These are phyloP conservation scores for Pluvialis apricaria DNA, from an alignment of 2,113 vertebrate species.

Conservation along the genomic window DNA sequence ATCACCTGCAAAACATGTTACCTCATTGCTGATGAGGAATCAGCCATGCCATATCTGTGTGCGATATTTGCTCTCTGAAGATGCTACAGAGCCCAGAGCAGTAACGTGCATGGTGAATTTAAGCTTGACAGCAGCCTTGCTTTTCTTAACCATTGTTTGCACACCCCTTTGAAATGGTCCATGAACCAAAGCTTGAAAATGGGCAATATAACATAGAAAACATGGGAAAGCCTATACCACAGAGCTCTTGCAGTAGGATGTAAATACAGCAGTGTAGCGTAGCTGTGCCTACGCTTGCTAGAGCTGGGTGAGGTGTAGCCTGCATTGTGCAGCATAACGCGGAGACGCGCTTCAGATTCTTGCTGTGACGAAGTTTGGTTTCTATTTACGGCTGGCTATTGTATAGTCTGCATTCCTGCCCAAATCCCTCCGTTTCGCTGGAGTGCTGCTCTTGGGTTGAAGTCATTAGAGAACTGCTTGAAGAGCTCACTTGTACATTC, in stretches of 20 bases:
- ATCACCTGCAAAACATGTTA: rapidly evolving
- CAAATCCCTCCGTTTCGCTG: not conserved
- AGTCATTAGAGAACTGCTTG: constrained; percentile 28
- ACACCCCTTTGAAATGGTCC: rapidly evolving
- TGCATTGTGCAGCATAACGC: rapidly evolving
- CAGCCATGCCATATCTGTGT: rapidly evolving
- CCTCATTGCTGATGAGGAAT: not conserved
- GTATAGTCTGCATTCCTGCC: constrained; percentile 44
- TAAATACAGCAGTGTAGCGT: rapidly evolving
- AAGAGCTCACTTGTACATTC: constrained; percentile 23
- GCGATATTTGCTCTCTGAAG: rapidly evolving
- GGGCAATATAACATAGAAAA: rapidly evolving
- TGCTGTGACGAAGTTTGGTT: constrained; percentile 1
- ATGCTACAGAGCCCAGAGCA: not conserved
- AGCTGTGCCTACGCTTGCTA: rapidly evolving
- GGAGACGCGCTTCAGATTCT: not conserved
- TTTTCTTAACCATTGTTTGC: not conserved
- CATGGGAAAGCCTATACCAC: rapidly evolving
- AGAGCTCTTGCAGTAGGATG: not conserved
- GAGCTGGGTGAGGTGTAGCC: not conserved
- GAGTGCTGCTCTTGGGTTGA: constrained; percentile 1
- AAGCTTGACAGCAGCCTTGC: not conserved
- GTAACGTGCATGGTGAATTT: rapidly evolving
- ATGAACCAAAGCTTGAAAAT: not conserved
- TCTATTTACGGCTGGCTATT: constrained; percentile 27